phyloP scores from a whole-genome alignment of 2,113 vertebrate species.

The Grammomys dolichurus region DNA sequence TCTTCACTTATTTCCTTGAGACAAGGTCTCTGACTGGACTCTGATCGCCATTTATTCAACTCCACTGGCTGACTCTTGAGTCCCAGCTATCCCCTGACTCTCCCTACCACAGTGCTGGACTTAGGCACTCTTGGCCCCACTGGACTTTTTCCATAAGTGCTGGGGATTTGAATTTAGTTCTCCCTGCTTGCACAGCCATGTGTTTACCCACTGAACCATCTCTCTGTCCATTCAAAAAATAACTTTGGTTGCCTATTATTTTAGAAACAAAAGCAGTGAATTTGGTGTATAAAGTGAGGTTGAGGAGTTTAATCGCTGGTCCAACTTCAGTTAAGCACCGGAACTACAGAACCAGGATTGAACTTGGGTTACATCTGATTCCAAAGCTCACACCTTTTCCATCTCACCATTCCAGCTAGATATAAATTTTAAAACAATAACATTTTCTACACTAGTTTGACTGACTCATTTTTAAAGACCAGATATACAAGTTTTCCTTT shows the following conservation, averaged over 20 bases:
- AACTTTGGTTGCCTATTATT: not conserved
- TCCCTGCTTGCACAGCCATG: not conserved
- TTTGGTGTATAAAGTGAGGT: not conserved
- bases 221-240: not conserved
- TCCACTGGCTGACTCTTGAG: not conserved
- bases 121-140: not conserved
- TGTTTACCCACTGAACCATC: not conserved
- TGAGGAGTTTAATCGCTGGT: not conserved
- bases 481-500: not conserved
- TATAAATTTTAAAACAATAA: not conserved
- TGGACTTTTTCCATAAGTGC: not conserved
- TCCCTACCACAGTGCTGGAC: not conserved
- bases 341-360: not conserved
- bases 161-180: not conserved
- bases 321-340: not conserved
- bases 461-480: not conserved
- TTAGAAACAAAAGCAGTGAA: not conserved
- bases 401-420: constrained; percentile 34
- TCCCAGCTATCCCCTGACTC: not conserved
- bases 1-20: not conserved
- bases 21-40: not conserved
- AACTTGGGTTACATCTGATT: not conserved
- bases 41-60: not conserved
- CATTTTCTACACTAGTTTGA: not conserved
- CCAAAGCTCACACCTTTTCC: not conserved